Base-by-base conservation (phyloP, 2,113 vertebrate species). In the Urocynchramus pylzowi region DNA sequence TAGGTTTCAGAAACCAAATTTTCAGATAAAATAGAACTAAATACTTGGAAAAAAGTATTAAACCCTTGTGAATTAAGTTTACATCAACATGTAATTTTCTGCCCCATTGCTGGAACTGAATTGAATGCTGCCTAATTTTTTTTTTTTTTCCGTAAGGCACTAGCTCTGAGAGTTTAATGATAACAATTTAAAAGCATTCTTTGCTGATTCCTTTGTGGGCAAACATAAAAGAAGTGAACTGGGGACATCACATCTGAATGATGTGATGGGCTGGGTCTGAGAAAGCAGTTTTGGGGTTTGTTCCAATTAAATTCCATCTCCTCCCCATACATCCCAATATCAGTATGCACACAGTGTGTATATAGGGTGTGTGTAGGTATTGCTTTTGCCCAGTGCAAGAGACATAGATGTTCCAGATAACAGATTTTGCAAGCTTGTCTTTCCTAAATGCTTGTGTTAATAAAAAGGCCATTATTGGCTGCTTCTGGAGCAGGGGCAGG, bases 11-110 rank as follows among this genome's bases (percentile, higher is more conserved):
- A 89, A 93, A 18, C 22, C 31, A 69, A 18, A 30, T 92, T 83
- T 79, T 84, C 49, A 42, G 44, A 23, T 60, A n/a, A 47, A 37
- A 37, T 74, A 54, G 37, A 82, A 65, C 37, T 60, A 85, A 89
- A 37, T 49, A 41, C 24, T 49, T 91, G 53, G 57, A 47, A 93
- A 89, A 47, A 79, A 54, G 52, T 2, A 67, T 78, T 67, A 96
- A 93, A 47, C 52, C 33, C 18, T 59, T 37, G 9, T 50, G 33
- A 93, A 82, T 47, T 70, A 71, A 52, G 41, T 91, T 87, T 85
- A 20, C 20, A 73, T 85, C 70, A 92, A 57, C 45, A 27, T 76
- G 37, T 41, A 83, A 49, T 97, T 91, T 94, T 91, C 87, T 91
- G 57, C 61, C 49, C 28, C 6, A 37, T 76, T 65, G 53, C 35